Percentiles rank a stretch among this genome's conserved stretches.
Conservation (phyloP, 2,113 vertebrate genomes). For the Eudyptes chrysolophus region DNA sequence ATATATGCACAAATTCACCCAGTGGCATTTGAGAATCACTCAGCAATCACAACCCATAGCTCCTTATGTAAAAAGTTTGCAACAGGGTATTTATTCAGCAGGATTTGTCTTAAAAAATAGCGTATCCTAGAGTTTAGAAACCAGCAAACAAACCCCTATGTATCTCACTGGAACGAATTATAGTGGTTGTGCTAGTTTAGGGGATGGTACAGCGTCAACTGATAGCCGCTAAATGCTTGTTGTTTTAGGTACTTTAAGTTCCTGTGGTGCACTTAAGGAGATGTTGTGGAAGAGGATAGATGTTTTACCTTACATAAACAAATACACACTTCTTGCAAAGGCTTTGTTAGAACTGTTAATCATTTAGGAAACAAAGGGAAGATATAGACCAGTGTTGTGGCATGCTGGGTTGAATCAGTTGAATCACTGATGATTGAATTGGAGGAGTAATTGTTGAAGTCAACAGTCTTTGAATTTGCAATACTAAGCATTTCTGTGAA, state of each 20-base stretch:
- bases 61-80: background rate
- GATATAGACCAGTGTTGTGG: background rate
- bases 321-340: background rate
- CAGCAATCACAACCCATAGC: background rate
- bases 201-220: background rate
- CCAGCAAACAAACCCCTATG: accelerated
- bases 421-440: background rate
- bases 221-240: background rate
- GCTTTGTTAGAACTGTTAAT: background rate
- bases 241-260: background rate
- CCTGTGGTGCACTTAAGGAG: background rate
- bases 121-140: background rate
- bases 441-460: background rate
- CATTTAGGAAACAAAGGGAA: background rate
- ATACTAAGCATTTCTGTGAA: background rate
- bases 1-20: background rate
- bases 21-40: too few species aligned
- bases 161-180: background rate
- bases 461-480: background rate
- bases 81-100: background rate
- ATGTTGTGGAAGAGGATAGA: background rate
- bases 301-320: background rate
- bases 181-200: background rate
- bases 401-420: background rate
- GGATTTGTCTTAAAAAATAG: background rate